phyloP scores from a whole-genome alignment of 1,140 invertebrate genomes.

The Micrasema minimum region DNA sequence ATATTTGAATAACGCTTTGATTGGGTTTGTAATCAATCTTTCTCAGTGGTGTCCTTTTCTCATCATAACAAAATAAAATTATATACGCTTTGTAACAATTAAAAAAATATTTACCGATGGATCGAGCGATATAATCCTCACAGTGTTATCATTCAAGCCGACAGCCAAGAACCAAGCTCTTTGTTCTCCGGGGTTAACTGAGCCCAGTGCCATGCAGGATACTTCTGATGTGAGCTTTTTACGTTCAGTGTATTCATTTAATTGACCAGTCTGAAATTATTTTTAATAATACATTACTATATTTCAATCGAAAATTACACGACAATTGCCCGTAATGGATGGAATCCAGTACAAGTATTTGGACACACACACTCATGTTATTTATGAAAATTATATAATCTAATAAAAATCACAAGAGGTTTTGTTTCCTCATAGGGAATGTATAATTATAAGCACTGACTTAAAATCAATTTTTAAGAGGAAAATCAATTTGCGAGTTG shows the following conservation, averaged over 20 bases:
- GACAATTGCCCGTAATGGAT: neutral
- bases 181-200: slow-evolving; percentile 94
- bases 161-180: slow-evolving; percentile 97
- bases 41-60: slow-evolving; percentile 67
- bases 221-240: slow-evolving; percentile 97
- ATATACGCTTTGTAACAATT: neutral
- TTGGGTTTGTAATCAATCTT: slow-evolving; percentile 64
- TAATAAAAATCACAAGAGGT: too few relatives aligned
- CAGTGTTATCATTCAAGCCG: slow-evolving; percentile 95
- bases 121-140: slow-evolving; percentile 97
- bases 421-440: too few relatives aligned
- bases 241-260: slow-evolving; percentile 98
- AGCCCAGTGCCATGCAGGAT: slow-evolving; percentile 97
- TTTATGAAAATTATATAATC: neutral
- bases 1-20: slow-evolving; percentile 64
- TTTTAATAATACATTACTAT: neutral
- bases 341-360: neutral
- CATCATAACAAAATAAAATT: slow-evolving; percentile 57
- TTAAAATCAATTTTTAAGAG: slow-evolving; percentile 1
- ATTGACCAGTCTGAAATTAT: slow-evolving; percentile 85
- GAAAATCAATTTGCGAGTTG: slow-evolving; percentile 23
- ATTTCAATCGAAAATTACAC: neutral
- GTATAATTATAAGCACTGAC: too few relatives aligned
- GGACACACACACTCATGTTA: too few relatives aligned
- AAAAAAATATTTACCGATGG: slow-evolving; percentile 75